Evolutionary conservation across 2,797 vertebrate genomes (phyloP).

Genomic region (Alca torda): DNA sequence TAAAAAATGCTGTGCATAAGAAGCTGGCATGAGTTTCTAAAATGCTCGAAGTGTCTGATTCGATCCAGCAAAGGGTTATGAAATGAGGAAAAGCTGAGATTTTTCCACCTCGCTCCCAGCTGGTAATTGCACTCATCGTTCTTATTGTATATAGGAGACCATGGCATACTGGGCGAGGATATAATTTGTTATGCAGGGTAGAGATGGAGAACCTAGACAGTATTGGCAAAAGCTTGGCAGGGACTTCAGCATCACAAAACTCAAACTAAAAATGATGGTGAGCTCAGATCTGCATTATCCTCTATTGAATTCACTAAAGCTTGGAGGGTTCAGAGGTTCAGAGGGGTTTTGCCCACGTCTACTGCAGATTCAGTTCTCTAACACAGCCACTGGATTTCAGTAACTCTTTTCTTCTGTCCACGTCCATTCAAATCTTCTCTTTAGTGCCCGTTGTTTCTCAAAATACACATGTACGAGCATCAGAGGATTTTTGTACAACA

Average conservation of each 20-base stretch:
- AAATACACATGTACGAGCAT: not conserved
- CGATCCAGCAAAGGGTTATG: not conserved
- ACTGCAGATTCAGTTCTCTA: not conserved
- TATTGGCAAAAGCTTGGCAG: not conserved
- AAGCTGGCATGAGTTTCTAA: not conserved
- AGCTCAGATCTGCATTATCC: not conserved
- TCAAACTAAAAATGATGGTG: not conserved
- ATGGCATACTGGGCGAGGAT: not conserved
- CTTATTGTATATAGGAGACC: not conserved
- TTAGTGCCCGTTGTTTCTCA: not conserved
- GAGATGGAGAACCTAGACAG: not conserved
- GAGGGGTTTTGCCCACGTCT: not conserved
- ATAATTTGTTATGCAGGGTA: not conserved
- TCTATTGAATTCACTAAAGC: not conserved
- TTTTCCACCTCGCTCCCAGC: constrained; percentile 14
- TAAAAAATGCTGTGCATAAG: not conserved
- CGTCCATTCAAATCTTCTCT: not conserved
- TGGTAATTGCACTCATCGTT: constrained; percentile 36
- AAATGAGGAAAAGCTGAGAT: constrained; percentile 22
- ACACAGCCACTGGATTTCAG: not conserved
- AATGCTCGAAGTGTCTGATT: not conserved
- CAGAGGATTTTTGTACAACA: not conserved
- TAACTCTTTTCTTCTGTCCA: not conserved
- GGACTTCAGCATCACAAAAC: not conserved
- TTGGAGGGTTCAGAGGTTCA: not conserved